Percentiles rank a stretch among this genome's conserved stretches.
These are phyloP conservation scores for Pantherophis guttatus DNA, from an alignment of 2,113 vertebrate genomes.

Conservation along the genomic window DNA sequence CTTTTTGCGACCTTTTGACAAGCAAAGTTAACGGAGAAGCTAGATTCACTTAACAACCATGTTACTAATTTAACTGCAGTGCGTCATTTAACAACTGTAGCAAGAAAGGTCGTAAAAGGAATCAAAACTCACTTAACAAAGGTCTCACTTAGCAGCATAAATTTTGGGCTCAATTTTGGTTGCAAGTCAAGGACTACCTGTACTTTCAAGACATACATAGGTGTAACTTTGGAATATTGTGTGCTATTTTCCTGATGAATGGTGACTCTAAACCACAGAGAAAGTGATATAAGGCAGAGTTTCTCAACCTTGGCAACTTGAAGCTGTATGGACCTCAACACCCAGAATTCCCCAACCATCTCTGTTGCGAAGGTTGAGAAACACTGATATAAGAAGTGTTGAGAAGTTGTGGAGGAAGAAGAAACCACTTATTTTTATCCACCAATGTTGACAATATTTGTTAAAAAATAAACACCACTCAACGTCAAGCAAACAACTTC, in stretches of 20 bases:
- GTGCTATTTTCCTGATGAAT: neutral
- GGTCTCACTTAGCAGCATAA: neutral
- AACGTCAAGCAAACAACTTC: neutral
- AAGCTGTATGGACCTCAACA: neutral
- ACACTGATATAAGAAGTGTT: neutral
- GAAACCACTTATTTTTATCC: neutral
- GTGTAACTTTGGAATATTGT: neutral
- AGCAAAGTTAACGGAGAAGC: too few species aligned
- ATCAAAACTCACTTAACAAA: neutral
- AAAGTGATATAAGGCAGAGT: neutral
- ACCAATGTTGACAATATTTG: neutral
- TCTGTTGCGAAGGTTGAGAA: neutral
- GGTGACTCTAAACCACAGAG: neutral
- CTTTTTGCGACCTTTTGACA: too few species aligned
- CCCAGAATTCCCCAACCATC: neutral
- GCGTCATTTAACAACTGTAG: neutral
- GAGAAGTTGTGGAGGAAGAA: neutral
- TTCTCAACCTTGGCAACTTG: neutral
- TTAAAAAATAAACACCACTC: neutral
- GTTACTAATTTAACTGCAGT: neutral
- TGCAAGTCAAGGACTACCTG: neutral
- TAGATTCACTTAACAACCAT: neutral
- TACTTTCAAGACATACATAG: neutral
- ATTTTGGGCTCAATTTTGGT: neutral
- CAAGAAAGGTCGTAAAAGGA: neutral